Base-by-base conservation (phyloP, 2,797 vertebrate genomes). In the Heterohyrax brucei region DNA sequence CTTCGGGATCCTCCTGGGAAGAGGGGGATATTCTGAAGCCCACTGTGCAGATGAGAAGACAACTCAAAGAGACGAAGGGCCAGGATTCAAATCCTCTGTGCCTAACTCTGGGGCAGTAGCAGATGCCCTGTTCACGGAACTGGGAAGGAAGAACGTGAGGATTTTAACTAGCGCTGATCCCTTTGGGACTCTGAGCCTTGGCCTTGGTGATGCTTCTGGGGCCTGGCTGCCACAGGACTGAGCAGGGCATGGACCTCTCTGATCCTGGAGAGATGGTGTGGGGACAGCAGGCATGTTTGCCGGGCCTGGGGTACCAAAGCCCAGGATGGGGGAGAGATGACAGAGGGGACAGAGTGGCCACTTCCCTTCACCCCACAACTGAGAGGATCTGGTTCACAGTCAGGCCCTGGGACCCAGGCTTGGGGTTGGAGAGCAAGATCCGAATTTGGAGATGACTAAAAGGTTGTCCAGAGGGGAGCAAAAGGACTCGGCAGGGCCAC, bases 221-320 rank as follows among this genome's bases (percentile, higher is more conserved):
- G 53, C 39, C 46, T 62, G 64, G 61, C 14, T 44, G 87, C 53
- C 50, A 4, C 22, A 30, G 50, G 59, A 6, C 70, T 86, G 87
- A 16, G 33, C 53, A 39, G 53, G 2, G 33, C 46, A 7, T 5
- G 13, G 30, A 13, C 39, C 62, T 68, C 62, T 68, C 53, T n/a
- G 48, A 7, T 18, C 28, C 75, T 50, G 48, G 77, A 39, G 10
- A 44, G 8, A 14, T 28, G 30, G 22, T n/a, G 9, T 1, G 2
- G 3, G 13, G 8, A 4, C 26, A 50, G 4, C 16, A 3, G 26
- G 14, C 3, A 4, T 2, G 1, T 16, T 1, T 66, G 44, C 39
- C 24, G 22, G 77, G n/a, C 80, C 84, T 64, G 28, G 53, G 66
- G 61, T 1, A 8, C 50, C 1, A 13, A 77, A 16, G 72, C 5